phyloP scores from a whole-genome alignment of 2,113 vertebrate species.

The Clarias macrocephalus region DNA sequence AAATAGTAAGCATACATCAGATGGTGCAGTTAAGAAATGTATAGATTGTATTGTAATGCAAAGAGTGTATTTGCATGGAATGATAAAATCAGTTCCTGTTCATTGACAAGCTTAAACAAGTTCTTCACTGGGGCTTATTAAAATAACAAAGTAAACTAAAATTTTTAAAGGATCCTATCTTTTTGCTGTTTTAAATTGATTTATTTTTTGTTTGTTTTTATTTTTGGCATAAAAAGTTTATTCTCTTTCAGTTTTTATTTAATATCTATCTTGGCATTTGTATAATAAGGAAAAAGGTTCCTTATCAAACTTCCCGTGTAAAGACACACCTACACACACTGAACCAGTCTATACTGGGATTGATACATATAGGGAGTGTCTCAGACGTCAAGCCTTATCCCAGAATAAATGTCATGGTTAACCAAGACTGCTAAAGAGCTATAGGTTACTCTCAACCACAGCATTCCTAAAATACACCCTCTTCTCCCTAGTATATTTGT shows the following conservation, averaged over 20 bases:
- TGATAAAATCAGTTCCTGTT: background rate
- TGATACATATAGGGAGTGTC: conserved; percentile 8
- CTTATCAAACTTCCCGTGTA: background rate
- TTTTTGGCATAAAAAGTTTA: too few relatives aligned
- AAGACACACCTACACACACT: conserved; percentile 15
- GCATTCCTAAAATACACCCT: background rate
- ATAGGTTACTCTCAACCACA: background rate
- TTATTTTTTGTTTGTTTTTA: too few relatives aligned
- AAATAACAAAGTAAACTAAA: too few relatives aligned
- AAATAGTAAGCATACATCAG: background rate
- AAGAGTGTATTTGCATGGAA: background rate
- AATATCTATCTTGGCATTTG: background rate
- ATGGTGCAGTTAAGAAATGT: background rate
- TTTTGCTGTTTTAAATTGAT: too few relatives aligned
- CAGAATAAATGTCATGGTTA: background rate
- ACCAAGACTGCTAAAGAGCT: background rate
- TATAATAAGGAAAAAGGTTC: background rate
- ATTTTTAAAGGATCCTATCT: too few relatives aligned
- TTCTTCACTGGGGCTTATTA: background rate
- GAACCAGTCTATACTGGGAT: background rate
- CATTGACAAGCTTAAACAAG: background rate
- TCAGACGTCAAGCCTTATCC: background rate
- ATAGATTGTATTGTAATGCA: background rate
- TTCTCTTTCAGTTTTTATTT: background rate
- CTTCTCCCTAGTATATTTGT: background rate